Evolutionary conservation across 2,888 invertebrate genomes (phyloP).

Genomic region (Eucriotettix oculatus): DNA sequence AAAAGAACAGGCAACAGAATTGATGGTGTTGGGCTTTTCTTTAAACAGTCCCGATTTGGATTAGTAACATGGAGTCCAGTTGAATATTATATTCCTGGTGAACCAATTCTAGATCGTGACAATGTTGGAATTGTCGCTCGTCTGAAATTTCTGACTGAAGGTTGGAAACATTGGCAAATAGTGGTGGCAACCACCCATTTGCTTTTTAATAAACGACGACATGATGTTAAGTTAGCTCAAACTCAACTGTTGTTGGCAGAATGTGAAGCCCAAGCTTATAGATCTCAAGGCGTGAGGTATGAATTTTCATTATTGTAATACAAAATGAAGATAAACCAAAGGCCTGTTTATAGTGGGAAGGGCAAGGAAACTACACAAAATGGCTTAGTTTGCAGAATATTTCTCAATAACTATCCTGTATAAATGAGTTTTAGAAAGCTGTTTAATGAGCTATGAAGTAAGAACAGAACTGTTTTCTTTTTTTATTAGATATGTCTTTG

Average conservation of each 20-base stretch:
- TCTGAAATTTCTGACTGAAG: conserved; percentile 37
- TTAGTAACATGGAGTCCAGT: conserved; percentile 48
- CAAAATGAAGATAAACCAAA: neutral
- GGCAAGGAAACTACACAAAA: neutral
- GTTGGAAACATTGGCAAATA: conserved; percentile 31
- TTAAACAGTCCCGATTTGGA: conserved; percentile 45
- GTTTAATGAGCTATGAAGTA: too few species aligned
- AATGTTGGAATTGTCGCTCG: conserved; percentile 75
- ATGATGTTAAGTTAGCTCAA: conserved; percentile 83
- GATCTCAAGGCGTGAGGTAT: conserved; percentile 11
- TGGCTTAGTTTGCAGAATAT: too few species aligned
- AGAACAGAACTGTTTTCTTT: too few species aligned
- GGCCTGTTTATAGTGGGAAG: neutral
- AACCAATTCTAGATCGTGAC: conserved; percentile 58
- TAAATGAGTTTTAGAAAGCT: too few species aligned
- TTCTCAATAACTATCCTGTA: too few species aligned
- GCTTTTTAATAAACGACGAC: conserved; percentile 75
- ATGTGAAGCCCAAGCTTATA: conserved; percentile 58
- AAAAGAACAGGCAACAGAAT: conserved; percentile 60
- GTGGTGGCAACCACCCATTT: conserved; percentile 88
- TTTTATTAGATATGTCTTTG: too few species aligned
- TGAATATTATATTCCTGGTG: conserved; percentile 43
- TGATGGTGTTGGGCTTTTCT: conserved; percentile 89
- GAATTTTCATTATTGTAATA: neutral
- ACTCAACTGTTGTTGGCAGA: conserved; percentile 67